Base-by-base conservation (phyloP, 2,888 invertebrate genomes). In the Microctonus aethiopoides region DNA sequence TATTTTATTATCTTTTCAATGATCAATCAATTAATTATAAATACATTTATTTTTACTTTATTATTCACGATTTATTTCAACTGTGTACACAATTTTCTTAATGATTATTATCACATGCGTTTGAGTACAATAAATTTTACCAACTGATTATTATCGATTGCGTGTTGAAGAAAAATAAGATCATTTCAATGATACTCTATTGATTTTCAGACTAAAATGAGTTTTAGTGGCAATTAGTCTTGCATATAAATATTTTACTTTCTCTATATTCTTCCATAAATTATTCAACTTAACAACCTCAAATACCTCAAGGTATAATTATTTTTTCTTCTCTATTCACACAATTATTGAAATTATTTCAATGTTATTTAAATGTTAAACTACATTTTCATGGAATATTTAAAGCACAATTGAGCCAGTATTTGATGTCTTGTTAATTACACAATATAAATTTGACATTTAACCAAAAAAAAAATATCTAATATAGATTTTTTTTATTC, bases 101-200 rank as follows among this genome's bases (percentile, higher is more conserved):
- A 51, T 29, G 13, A 24, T 24, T 24, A 1, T 52, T 52, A 52
- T 52, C 24, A 24, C 10, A 10, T 24, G 22, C 2, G 22, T 24
- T 9, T 24, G 24, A 10, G 10, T 6, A 3, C 39, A n/a, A n/a
- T 46, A 51, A 20, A 63, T 63, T 52, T 20, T n/a, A 39, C 39
- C n/a, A 20, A 51, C 26, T 54, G 29, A 56, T 56, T 13, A 29
- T 13, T 13, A 54, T 24, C 29, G 22, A 64, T 52, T 34, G 64
- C 52, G 32, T 64, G 54, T 11, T 16, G 24, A 13, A 29, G 22
- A 76, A 77, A 69, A 77, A 29, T 26, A 29, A 65, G 39, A 51
- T 64, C 39, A 41, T 61, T 68, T 36, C 52, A 16, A 13, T n/a
- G 3, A 56, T 56, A 26, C 13, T 29, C 9, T 24, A 29, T 56